Conservation (phyloP, 2,113 vertebrate species). For the Semnornis frantzii region DNA sequence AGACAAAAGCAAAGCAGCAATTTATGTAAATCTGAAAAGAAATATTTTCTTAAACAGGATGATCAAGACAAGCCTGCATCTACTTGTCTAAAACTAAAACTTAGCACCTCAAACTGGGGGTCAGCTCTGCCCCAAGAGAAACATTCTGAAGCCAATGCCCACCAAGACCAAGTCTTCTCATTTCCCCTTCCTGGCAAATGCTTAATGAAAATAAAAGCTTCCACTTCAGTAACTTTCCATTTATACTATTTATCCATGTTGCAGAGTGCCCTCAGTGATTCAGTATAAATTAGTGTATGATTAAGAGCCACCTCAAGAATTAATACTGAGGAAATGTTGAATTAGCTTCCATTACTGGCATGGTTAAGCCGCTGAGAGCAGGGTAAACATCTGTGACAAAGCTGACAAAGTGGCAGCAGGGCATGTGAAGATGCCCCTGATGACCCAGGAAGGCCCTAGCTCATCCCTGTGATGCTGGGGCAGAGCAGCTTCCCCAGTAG, state of each 20-base stretch:
- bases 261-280: background rate
- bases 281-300: background rate
- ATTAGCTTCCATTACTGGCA: background rate
- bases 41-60: background rate
- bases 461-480: rapidly evolving
- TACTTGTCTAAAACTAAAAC: background rate
- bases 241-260: background rate
- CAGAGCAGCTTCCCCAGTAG: background rate
- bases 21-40: background rate
- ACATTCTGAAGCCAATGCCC: background rate
- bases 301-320: slow-evolving; percentile 1
- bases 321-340: background rate
- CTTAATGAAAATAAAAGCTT: slow-evolving; percentile 12
- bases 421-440: background rate
- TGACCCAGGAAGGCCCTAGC: background rate
- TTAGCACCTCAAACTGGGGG: background rate
- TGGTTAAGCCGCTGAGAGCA: background rate
- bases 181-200: background rate
- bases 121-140: background rate
- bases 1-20: background rate
- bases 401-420: background rate
- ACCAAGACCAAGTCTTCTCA: background rate
- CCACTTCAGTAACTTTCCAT: slow-evolving; percentile 17
- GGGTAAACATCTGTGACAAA: background rate
- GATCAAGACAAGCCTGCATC: background rate